These are phyloP conservation scores for Sitodiplosis mosellana DNA, from an alignment of 1,140 invertebrate genomes.

Conservation along the genomic window DNA sequence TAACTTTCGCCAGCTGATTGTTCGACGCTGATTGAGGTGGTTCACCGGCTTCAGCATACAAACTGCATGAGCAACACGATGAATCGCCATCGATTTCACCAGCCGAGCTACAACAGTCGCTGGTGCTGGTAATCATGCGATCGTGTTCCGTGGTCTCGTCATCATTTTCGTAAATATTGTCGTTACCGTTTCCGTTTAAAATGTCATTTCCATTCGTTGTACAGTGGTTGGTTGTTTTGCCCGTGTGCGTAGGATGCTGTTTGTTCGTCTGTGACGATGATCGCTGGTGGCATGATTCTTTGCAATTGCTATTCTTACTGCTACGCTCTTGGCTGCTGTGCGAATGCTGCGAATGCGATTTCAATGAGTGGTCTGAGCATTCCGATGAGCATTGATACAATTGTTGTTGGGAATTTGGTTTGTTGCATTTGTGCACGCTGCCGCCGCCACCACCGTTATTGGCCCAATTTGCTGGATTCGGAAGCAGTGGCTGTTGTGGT, in stretches of 20 bases:
- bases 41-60: conserved; percentile 23
- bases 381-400: conserved; percentile 25
- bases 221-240: too few species aligned
- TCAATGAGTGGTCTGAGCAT: conserved; percentile 21
- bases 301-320: background rate
- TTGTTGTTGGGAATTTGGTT: conserved; percentile 12
- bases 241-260: background rate
- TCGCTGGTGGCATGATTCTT: background rate
- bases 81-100: conserved; percentile 13
- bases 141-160: conserved; percentile 1
- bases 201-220: background rate
- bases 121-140: conserved; percentile 1
- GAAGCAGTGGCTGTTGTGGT: conserved; percentile 16
- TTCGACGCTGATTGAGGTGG: conserved; percentile 2
- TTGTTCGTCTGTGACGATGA: background rate
- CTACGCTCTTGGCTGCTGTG: conserved; percentile 16
- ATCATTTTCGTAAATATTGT: conserved; percentile 11
- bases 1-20: too few species aligned
- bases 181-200: background rate
- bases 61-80: conserved; percentile 22
- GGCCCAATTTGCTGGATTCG: conserved; percentile 9
- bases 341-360: conserved; percentile 13
- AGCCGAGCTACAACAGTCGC: conserved; percentile 20
- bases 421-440: conserved; percentile 5
- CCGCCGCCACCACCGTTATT: conserved; percentile 12